Base-by-base conservation (phyloP, 1,140 invertebrate species). In the Wiebesia pumilae region DNA sequence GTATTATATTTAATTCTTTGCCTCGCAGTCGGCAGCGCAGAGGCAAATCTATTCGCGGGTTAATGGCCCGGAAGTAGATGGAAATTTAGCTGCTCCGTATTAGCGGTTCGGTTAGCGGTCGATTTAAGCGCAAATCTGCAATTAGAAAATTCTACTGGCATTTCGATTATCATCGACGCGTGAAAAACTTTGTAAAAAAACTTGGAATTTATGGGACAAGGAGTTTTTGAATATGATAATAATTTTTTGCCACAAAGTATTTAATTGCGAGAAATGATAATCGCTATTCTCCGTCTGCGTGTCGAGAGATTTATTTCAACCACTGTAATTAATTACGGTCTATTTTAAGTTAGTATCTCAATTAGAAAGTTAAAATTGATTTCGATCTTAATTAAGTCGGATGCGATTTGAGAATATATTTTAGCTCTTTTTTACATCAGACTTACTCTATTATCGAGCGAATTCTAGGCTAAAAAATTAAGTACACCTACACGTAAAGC, bases 31-130 rank as follows among this genome's bases (percentile, higher is more conserved):
- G 58, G 35, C 24, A 73, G 62, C 87, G 87, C 75, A 83, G 90
- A 88, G 87, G 85, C 88, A 89, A 65, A 82, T 67, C 71, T 58
- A 65, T 82, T 82, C 54, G 62, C 38, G 80, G 80, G 3, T 21
- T 85, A 82, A 85, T 85, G 81, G 75, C 47, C 51, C 47, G 75
- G 79, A 86, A 86, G 54, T 86, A 86, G 67, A 82, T 27, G 54
- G n/a, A 58, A 65, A 71, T 79, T 85, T 85, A 30, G 43, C 47
- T 30, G 65, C 0, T 27, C 2, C 10, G 2, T n/a, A 38, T 3
- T 58, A 47, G 40, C 10, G 62, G 33, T 62, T 75, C 24, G 71
- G 71, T 27, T 83, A 65, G 78, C 73, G 47, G 43, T 82, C 69
- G 73, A 78, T 86, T 86, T 78, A 77, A 83, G 24, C 10, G 0